A percentile compares a stretch with the other conserved stretches of the same genome.
These are phyloP conservation scores for Antrozous pallidus DNA, from an alignment of 2,797 vertebrate genomes.

Conservation along the genomic window DNA sequence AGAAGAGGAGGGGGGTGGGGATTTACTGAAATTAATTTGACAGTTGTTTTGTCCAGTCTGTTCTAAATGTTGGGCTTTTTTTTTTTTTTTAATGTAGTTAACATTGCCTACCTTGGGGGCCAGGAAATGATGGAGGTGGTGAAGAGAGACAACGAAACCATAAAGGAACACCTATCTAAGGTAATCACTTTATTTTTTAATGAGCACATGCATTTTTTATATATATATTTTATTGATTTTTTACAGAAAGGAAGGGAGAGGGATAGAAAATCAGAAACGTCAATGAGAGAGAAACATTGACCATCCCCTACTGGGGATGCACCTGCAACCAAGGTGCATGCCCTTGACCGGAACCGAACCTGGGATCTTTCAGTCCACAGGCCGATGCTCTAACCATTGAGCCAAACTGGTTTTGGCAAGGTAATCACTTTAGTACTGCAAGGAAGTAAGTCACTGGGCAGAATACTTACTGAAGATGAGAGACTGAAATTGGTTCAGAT, in stretches of 20 bases:
- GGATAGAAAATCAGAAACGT: too few species aligned
- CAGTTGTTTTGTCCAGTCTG: not conserved
- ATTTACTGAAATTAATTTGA: not conserved
- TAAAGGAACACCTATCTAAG: conserved; percentile 90
- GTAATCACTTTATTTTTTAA: conserved; percentile 86
- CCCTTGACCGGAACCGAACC: too few species aligned
- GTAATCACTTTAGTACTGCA: conserved; percentile 80
- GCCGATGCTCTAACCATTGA: too few species aligned
- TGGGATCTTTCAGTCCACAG: too few species aligned
- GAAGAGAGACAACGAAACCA: conserved; percentile 89
- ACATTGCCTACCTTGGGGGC: conserved; percentile 91
- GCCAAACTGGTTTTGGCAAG: too few species aligned
- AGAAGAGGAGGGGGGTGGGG: not conserved
- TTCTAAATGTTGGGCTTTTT: conserved; percentile 18
- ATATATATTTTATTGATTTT: too few species aligned
- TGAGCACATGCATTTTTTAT: too few species aligned
- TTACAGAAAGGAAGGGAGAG: too few species aligned
- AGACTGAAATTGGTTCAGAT: not conserved
- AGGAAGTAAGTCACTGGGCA: not conserved
- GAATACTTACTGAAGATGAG: not conserved
- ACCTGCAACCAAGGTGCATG: too few species aligned
- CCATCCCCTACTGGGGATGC: too few species aligned
- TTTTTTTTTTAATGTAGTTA: conserved; percentile 85
- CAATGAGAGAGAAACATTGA: too few species aligned
- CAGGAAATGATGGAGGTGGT: conserved; percentile 93